Evolutionary conservation across 2,888 invertebrate genomes (phyloP).

Genomic region (Tetheella fluctuosa): DNA sequence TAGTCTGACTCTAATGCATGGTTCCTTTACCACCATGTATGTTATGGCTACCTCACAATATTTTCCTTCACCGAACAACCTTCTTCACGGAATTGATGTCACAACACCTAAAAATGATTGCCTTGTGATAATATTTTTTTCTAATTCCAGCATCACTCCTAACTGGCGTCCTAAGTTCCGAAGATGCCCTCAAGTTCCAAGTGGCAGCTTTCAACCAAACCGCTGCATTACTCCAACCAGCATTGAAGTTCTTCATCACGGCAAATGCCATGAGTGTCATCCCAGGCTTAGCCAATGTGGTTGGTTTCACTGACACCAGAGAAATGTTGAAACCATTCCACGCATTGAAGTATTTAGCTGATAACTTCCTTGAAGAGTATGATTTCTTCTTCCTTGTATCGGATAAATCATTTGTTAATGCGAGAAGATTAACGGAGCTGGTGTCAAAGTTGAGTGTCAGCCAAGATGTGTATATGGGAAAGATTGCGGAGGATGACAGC

Average conservation of each 20-base stretch:
- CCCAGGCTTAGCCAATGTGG: constrained; percentile 86
- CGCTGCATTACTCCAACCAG: constrained; percentile 91
- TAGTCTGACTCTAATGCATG: no score
- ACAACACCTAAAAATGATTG: no score
- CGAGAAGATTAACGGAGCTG: constrained; percentile 88
- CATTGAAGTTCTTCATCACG: constrained; percentile 91
- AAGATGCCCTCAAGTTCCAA: constrained; percentile 88
- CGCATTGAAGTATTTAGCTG: constrained; percentile 94
- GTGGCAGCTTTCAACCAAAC: constrained; percentile 96
- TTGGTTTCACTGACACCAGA: constrained; percentile 93
- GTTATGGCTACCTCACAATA: no score
- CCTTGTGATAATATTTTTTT: no score
- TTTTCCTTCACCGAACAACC: no score
- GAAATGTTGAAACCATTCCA: constrained; percentile 91
- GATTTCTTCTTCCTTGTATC: constrained; percentile 96
- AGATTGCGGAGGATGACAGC: constrained; percentile 82
- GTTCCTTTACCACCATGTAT: no score
- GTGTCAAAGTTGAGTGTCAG: constrained; percentile 92
- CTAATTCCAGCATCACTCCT: constrained; percentile 82
- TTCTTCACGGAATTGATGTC: no score
- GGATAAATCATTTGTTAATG: constrained; percentile 94
- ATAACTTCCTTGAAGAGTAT: constrained; percentile 94
- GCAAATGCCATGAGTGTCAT: constrained; percentile 72
- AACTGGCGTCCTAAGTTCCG: constrained; percentile 92
- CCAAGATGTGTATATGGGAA: constrained; percentile 93